Percentiles rank a stretch among this genome's conserved stretches.
Conservation (phyloP, 2,113 vertebrate species). For the Phyllopteryx taeniolatus region DNA sequence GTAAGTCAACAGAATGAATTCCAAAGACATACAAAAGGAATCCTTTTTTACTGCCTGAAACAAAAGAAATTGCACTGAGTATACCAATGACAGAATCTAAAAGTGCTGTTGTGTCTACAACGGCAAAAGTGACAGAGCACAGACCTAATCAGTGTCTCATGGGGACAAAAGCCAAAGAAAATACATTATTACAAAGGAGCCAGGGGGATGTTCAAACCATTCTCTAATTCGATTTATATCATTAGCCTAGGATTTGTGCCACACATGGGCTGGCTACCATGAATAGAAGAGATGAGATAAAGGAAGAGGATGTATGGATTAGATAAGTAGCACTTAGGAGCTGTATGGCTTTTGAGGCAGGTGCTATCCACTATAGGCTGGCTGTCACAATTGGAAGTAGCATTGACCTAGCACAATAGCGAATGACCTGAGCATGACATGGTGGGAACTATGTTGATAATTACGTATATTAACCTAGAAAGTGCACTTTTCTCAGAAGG, state of each 20-base stretch:
- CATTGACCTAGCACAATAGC: constrained; percentile 1
- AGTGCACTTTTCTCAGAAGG: too few relatives aligned
- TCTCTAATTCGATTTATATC: constrained; percentile 47
- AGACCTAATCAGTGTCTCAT: constrained; percentile 45
- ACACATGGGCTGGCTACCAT: constrained; percentile 40
- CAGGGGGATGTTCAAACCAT: constrained; percentile 47
- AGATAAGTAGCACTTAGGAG: constrained; percentile 61
- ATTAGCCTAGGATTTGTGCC: constrained; percentile 42
- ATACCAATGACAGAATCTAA: neutral
- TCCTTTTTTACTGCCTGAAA: neutral
- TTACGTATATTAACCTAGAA: too few relatives aligned
- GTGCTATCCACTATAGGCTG: constrained; percentile 8
- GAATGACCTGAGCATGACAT: neutral
- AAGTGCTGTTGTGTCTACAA: neutral
- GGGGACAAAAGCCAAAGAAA: constrained; percentile 36
- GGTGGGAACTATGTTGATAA: too few relatives aligned
- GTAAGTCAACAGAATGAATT: constrained; percentile 40
- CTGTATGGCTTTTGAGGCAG: constrained; percentile 31
- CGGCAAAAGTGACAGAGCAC: constrained; percentile 24
- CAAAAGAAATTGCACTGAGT: neutral
- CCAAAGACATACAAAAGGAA: constrained; percentile 10
- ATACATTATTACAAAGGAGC: constrained; percentile 37
- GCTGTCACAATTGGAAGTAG: constrained; percentile 28
- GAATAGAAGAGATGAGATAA: constrained; percentile 54
- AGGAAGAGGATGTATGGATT: constrained; percentile 64